Conservation (phyloP, 2,113 vertebrate species). For the Rutilus rutilus region DNA sequence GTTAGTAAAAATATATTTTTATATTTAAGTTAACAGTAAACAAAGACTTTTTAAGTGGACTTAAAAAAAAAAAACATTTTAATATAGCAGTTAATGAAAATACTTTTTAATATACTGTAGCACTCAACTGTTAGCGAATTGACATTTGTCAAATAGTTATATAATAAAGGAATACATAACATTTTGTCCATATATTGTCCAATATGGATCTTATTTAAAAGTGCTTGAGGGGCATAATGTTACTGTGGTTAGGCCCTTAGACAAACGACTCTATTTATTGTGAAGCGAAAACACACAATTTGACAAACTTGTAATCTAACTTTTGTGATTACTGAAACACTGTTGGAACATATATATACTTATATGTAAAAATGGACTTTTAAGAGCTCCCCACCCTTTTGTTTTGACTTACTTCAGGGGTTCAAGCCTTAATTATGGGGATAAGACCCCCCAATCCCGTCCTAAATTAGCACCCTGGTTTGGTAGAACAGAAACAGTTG, state of each 20-base stretch:
- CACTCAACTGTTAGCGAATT: neutral
- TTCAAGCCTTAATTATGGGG: conserved; percentile 21
- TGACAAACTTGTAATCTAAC: conserved; percentile 20
- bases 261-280: neutral
- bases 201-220: neutral
- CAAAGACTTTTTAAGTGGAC: neutral
- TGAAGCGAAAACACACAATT: neutral
- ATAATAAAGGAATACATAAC: neutral
- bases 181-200: neutral
- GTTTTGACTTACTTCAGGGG: conserved; percentile 12
- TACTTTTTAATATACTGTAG: neutral
- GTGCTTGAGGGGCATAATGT: neutral
- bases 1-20: neutral
- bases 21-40: neutral
- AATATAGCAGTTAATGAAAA: neutral
- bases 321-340: conserved; percentile 13
- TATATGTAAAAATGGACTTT: conserved; percentile 18
- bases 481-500: conserved; percentile 18
- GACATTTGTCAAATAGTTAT: neutral
- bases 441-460: conserved; percentile 1
- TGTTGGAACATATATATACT: conserved; percentile 28
- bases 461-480: neutral
- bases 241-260: neutral
- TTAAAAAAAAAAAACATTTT: neutral
- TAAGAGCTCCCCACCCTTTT: neutral